Evolutionary conservation across 2,888 invertebrate genomes (phyloP), one percentile per base, ranked within the genome.

Genomic region (Agrochola circellaris): DNA sequence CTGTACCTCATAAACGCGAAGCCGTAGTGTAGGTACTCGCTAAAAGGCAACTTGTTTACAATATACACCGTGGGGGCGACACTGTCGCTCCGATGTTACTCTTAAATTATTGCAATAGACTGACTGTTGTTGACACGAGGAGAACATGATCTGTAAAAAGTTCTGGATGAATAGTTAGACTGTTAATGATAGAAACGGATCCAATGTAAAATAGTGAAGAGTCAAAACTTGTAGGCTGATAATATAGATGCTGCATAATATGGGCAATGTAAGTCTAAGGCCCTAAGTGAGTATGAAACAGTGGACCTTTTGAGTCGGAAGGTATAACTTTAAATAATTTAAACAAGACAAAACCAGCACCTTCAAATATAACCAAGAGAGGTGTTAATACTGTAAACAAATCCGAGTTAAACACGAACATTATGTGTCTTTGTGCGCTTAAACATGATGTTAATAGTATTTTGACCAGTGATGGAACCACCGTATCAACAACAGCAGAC

Each of bases 21-120:
- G 92, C 92, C 88, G 89, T 86, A 87, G 90, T 90, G 90, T 92
- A 87, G 79, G 88, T 87, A 93, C 90, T 90, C 81, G 90, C 93
- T 93, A 93, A 91, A 93, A 94, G 94, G 94, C 94, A 93, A 92
- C 93, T 91, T 88, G 91, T 92, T 91, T 85, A 87, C 82, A 87
- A 86, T 86, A 82, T 83, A 86, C 85, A 88, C 77, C 83, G 74
- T 56, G 69, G 71, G 76, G 68, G 73, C 83, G 79, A 65, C 68
- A 72, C 73, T 34, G 58, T 65, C 76, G 72, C 82, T 58, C 75
- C 78, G 54, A 62, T 85, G 42, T 73, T 66, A 83, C 68, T 73
- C 79, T 76, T 79, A 77, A 64, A 79, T 83, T 77, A 82, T 76
- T 81, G 79, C 48, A 66, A 78, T 15, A 48, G 34, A 56, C 66